phyloP scores from a whole-genome alignment of 2,797 vertebrate genomes.

The Galagoides demidoff region DNA sequence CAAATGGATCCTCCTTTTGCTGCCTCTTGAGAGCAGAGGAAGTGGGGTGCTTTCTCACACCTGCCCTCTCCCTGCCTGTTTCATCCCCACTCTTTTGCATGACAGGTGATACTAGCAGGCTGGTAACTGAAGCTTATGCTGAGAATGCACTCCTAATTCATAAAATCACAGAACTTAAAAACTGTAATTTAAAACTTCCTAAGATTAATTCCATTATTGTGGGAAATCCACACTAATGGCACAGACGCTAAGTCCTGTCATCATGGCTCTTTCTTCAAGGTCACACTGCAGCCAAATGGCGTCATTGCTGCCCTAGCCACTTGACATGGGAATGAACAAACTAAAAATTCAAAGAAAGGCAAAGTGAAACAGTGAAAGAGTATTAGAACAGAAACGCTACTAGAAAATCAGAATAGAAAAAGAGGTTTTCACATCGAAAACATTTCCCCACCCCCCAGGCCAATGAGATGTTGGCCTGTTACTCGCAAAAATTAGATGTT shows the following conservation, averaged over 20 bases:
- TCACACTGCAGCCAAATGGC: background rate
- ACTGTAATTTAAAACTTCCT: background rate
- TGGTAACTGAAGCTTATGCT: background rate
- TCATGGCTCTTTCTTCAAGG: background rate
- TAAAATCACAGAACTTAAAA: background rate
- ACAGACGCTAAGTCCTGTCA: background rate
- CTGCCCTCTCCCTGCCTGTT: background rate
- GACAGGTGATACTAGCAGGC: background rate
- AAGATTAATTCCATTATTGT: background rate
- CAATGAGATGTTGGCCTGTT: background rate
- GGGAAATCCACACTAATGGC: background rate
- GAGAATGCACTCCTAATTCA: background rate
- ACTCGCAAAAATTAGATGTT: background rate
- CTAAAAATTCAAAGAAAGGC: background rate
- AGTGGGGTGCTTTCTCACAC: background rate
- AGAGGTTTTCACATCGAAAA: background rate
- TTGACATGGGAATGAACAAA: background rate
- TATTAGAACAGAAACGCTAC: background rate
- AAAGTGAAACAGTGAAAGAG: background rate
- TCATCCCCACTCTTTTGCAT: too few relatives aligned
- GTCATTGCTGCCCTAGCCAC: background rate
- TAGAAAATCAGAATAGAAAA: background rate
- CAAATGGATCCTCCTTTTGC: background rate
- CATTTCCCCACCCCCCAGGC: background rate
- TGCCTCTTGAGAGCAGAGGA: background rate